A percentile compares a stretch with the other conserved stretches of the same genome.
phyloP scores from a whole-genome alignment of 2,113 vertebrate genomes.

The Enhydra lutris region DNA sequence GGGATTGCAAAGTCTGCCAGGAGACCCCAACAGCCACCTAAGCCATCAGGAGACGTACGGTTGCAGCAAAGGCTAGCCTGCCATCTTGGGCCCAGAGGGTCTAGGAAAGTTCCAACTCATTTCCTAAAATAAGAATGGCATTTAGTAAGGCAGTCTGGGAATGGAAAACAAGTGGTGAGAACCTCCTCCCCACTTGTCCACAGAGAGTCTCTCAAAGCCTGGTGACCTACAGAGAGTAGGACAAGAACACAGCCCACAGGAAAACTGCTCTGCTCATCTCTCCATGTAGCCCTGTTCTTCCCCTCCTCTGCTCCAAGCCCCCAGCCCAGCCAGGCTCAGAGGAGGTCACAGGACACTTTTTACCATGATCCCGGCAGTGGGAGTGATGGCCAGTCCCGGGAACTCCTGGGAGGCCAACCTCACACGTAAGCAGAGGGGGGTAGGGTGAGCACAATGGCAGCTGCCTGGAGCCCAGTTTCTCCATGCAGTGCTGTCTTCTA shows the following conservation, averaged over 20 bases:
- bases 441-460: neutral
- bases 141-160: conserved; percentile 7
- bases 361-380: neutral
- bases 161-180: neutral
- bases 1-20: neutral
- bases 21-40: neutral
- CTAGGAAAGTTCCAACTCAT: conserved; percentile 19
- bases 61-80: neutral
- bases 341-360: neutral
- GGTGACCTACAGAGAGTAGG: neutral
- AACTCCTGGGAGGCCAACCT: neutral
- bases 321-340: neutral
- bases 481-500: neutral
- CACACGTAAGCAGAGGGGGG: neutral
- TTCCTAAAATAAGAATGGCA: conserved; percentile 52
- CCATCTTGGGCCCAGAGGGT: neutral
- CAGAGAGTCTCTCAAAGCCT: neutral
- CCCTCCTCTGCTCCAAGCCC: neutral
- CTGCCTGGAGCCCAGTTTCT: neutral
- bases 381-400: no score
- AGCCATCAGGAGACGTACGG: neutral
- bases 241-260: neutral
- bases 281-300: neutral
- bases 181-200: neutral
- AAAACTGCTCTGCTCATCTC: neutral